Evolutionary conservation across 2,888 invertebrate genomes (phyloP), one percentile per base, ranked within the genome.

Genomic region (Priocnemis perturbator): DNA sequence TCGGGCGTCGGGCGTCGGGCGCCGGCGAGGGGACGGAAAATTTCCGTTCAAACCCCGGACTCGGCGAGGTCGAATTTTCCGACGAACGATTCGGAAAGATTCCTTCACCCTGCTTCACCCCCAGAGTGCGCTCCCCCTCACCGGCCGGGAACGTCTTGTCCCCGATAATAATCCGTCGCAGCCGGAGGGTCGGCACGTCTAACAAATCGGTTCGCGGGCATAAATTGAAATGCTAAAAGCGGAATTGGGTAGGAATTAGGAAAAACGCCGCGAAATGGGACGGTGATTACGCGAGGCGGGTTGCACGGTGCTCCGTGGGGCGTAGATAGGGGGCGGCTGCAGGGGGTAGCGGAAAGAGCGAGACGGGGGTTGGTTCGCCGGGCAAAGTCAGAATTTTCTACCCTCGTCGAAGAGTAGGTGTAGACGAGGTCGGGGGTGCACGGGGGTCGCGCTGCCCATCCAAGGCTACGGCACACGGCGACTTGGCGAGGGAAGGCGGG

Each of bases 161-260:
- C 23, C 57, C 59, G 58, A 65, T 64, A 61, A 69, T 74, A 74
- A 78, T 78, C 69, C 65, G 37, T 52, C 69, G 59, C 48, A 45
- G 53, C 65, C 23, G 53, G 66, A 60, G 67, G 67, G 64, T 64
- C 55, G 73, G 63, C 73, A 71, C 70, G 73, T 74, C 78, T 75
- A 80, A 79, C 83, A 82, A 85, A 85, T 84, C 85, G 78, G 77
- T 83, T 78, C 72, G 76, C 80, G 81, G 76, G 79, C 81, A 85
- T 84, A 87, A 87, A 87, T 87, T 87, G 87, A 87, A 87, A 87
- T 82, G 86, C 83, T 87, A 85, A 87, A 85, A 86, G 86, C 84
- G 86, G 84, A 87, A 87, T 87, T 84, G 86, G 86, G 84, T 83
- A 86, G 85, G 80, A 87, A 87, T 87, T 86, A 83, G 84, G 84